Evolutionary conservation across 1,140 invertebrate genomes (phyloP).

Genomic region (Brachionus rubens): DNA sequence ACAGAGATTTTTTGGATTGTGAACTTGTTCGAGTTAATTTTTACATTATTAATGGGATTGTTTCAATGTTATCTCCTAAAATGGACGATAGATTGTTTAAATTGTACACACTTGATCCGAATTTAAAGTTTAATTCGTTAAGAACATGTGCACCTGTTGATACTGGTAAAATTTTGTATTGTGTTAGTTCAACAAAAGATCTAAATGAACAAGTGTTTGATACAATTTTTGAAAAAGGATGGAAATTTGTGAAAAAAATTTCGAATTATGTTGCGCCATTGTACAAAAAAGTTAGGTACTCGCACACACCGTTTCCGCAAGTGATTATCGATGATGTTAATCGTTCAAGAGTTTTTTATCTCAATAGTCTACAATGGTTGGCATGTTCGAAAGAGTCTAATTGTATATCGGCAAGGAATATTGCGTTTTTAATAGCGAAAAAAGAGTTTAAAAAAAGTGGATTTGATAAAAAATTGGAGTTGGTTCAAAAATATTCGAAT

Average conservation of each 20-base stretch:
- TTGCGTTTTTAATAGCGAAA: conserved; percentile 26
- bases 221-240: conserved; percentile 12
- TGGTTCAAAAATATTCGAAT: neutral
- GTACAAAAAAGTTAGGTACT: conserved; percentile 33
- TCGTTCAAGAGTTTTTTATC: conserved; percentile 29
- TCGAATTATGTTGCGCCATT: neutral
- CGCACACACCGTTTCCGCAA: conserved; percentile 27
- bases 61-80: neutral
- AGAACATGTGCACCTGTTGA: neutral
- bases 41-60: neutral
- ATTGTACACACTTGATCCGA: neutral
- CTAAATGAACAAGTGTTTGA: neutral
- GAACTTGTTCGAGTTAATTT: neutral
- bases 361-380: conserved; percentile 38
- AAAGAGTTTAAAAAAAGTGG: neutral
- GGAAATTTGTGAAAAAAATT: conserved; percentile 1
- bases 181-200: neutral
- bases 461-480: neutral
- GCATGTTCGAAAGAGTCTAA: conserved; percentile 10
- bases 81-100: neutral
- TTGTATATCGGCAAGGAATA: conserved; percentile 36
- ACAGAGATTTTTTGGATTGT: conserved; percentile 40
- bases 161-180: neutral
- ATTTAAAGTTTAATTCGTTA: neutral
- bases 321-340: conserved; percentile 14